Base-by-base conservation (phyloP, 1,140 invertebrate species). In the Platorchestia sp. region DNA sequence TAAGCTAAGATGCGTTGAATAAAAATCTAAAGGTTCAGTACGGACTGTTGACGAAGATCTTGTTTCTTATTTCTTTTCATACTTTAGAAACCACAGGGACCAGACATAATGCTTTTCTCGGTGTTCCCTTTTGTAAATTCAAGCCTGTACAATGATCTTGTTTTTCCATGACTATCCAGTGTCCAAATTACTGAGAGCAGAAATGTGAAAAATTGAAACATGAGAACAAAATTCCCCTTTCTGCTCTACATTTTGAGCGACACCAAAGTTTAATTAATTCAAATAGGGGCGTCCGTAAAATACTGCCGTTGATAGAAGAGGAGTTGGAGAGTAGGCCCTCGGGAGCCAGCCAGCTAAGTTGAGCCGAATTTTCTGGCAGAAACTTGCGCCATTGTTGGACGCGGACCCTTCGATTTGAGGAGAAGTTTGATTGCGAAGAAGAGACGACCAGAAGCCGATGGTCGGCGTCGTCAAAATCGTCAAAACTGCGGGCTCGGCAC, bases 211-310 rank as follows among this genome's bases (percentile, higher is more conserved):
- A 75, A 75, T 75, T 75, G 59, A 75, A 75, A 75, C 59, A 6
- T 19, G 6, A 51, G 47, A 51, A 51, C 59, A 75, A 75, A 75
- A 75, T 75, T 75, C 59, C 27, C 14, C 36, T 75, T 75, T 27
- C 59, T 75, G 14, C 36, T 75, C 59, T 27, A 1, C 14, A 36
- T 75, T 75, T 75, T 75, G 14, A 75, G 10, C 59, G 59, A 75
- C 59, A 22, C 59, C 27, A 36, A n/a, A 93, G 36, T 93, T 93
- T 93, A 93, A 93, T 93, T 93, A 93, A 93, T 93, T 93, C 91
- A 45, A 93, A 93, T 40, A 40, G 44, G 43, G 45, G 40, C 91
- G 91, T 93, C 40, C 40, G 91, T 44, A 93, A 45, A 93, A 45
- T 42, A 45, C 44, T 45, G 43, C 91, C 91, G 44, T 93, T 45